Percentiles rank a stretch among this genome's conserved stretches.
phyloP scores from a whole-genome alignment of 2,797 vertebrate genomes.

The Columba guinea region DNA sequence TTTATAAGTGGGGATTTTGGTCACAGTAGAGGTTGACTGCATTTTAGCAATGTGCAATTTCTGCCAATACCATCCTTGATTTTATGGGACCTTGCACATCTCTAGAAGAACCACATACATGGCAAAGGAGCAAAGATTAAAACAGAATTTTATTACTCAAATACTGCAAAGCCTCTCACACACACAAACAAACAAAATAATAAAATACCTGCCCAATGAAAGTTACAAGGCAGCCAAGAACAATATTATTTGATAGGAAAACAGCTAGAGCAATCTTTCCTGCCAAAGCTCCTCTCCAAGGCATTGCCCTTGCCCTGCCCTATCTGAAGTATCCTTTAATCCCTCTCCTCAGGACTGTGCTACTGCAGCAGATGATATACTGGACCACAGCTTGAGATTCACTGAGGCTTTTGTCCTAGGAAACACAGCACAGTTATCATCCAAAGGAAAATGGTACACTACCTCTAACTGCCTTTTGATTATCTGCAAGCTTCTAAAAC shows the following conservation, averaged over 20 bases:
- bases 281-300: neutral
- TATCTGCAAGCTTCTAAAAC: neutral
- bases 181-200: neutral
- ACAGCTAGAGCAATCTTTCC: neutral
- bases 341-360: neutral
- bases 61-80: neutral
- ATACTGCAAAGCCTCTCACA: neutral
- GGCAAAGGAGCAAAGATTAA: neutral
- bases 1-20: neutral
- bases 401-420: neutral
- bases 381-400: neutral
- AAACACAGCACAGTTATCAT: neutral
- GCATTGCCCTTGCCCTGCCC: neutral
- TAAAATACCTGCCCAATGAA: neutral
- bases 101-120: neutral
- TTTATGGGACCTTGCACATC: neutral
- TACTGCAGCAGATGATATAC: neutral
- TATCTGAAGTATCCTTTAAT: neutral
- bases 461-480: neutral
- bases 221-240: neutral
- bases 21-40: neutral
- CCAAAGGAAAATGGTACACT: neutral
- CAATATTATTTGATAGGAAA: neutral
- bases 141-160: neutral
- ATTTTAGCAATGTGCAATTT: neutral